Evolutionary conservation across 2,113 vertebrate species (phyloP).

Genomic region (Bubo blakistoni): DNA sequence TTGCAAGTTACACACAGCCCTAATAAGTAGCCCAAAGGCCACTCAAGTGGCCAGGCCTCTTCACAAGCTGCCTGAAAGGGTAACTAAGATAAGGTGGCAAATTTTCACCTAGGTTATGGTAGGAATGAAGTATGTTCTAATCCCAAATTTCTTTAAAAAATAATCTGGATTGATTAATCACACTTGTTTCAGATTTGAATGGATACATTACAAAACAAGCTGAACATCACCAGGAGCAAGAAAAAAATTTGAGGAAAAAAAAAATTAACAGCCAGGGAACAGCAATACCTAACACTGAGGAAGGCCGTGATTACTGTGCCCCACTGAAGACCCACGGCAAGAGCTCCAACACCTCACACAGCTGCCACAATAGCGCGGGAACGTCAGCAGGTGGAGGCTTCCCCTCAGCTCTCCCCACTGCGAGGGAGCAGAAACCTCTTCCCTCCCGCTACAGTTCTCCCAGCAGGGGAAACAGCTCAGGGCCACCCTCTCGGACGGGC

Average conservation of each 20-base stretch:
- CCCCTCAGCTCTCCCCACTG: too few species aligned
- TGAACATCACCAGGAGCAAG: accelerated
- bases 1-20: neutral
- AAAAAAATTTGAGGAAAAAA: accelerated
- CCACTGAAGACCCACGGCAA: neutral
- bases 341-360: neutral
- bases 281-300: accelerated
- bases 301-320: neutral
- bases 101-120: accelerated
- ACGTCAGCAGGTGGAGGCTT: accelerated
- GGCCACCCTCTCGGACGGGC: accelerated
- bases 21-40: neutral
- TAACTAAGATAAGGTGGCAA: neutral
- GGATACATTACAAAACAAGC: neutral
- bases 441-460: accelerated
- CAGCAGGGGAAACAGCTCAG: accelerated
- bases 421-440: accelerated
- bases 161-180: neutral
- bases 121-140: neutral
- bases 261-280: too few species aligned
- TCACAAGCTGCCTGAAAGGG: neutral
- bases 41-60: neutral
- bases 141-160: neutral
- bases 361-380: accelerated
- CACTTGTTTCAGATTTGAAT: neutral